Conservation (phyloP, 2,113 vertebrate genomes). For the Mixornis gularis region DNA sequence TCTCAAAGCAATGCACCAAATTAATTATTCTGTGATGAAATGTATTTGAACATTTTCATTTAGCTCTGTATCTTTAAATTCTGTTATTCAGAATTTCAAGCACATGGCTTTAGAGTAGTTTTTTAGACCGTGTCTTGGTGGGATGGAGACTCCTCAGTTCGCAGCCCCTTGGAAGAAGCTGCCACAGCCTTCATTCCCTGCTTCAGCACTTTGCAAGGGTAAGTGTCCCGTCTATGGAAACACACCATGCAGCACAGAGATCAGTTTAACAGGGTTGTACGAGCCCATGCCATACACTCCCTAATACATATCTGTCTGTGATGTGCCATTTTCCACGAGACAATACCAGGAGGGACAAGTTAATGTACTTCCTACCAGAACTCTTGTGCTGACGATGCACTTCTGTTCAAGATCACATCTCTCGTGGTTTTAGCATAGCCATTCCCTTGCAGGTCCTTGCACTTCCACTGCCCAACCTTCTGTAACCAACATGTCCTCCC, state of each 20-base stretch:
- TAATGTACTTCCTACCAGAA: not conserved
- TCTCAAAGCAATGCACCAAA: not conserved
- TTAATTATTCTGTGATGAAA: not conserved
- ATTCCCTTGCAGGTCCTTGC: not conserved
- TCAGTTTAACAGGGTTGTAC: no score
- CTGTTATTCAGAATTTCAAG: not conserved
- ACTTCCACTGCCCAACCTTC: fast-evolving
- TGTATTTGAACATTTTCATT: not conserved
- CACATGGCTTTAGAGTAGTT: not conserved
- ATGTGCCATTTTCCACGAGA: not conserved
- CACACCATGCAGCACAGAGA: fast-evolving
- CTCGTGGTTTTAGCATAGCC: no score
- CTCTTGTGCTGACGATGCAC: fast-evolving
- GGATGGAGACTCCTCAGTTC: not conserved
- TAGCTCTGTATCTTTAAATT: not conserved
- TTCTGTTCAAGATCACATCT: not conserved
- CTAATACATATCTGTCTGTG: no score
- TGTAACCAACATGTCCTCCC: fast-evolving
- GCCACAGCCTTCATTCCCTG: not conserved
- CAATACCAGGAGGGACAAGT: not conserved
- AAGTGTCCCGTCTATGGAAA: not conserved
- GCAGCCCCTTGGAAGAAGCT: not conserved
- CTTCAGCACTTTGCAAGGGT: not conserved
- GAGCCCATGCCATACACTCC: not conserved
- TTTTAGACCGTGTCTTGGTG: not conserved